These are phyloP conservation scores for Ennomos fuscantarius DNA, from an alignment of 2,888 invertebrate species.

Conservation along the genomic window DNA sequence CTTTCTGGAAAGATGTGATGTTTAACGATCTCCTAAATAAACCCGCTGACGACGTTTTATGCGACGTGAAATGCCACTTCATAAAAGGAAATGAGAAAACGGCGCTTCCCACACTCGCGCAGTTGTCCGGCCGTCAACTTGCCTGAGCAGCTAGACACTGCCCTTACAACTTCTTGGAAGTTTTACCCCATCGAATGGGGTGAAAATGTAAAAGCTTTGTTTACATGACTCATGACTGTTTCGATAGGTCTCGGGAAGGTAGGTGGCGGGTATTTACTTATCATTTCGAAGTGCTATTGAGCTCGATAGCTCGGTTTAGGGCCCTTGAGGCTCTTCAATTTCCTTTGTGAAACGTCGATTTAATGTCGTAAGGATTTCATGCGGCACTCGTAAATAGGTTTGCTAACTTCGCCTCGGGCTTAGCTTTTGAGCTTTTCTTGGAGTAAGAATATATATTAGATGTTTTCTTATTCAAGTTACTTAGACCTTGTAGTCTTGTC, in stretches of 20 bases:
- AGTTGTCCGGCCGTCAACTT: slow-evolving; percentile 35
- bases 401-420: slow-evolving; percentile 30
- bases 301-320: slow-evolving; percentile 64
- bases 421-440: slow-evolving; percentile 29
- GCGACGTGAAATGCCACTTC: slow-evolving; percentile 39
- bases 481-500: too few species aligned
- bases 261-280: slow-evolving; percentile 58
- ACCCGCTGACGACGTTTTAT: slow-evolving; percentile 29
- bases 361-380: slow-evolving; percentile 59
- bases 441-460: slow-evolving; percentile 12
- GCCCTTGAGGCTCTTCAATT: slow-evolving; percentile 61
- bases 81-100: slow-evolving; percentile 58
- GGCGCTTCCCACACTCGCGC: slow-evolving; percentile 34
- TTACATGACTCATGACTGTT: slow-evolving; percentile 51
- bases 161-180: slow-evolving; percentile 33
- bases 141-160: slow-evolving; percentile 16
- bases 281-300: slow-evolving; percentile 64
- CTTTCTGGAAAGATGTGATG: slow-evolving; percentile 31
- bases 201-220: slow-evolving; percentile 51
- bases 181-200: slow-evolving; percentile 38
- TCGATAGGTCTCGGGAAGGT: slow-evolving; percentile 45
- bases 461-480: slow-evolving; percentile 28
- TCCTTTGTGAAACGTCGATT: slow-evolving; percentile 63
- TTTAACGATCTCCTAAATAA: slow-evolving; percentile 38
- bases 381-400: slow-evolving; percentile 36